These are phyloP conservation scores for Lutjanus campechanus DNA, from an alignment of 2,797 vertebrate genomes.

Conservation along the genomic window DNA sequence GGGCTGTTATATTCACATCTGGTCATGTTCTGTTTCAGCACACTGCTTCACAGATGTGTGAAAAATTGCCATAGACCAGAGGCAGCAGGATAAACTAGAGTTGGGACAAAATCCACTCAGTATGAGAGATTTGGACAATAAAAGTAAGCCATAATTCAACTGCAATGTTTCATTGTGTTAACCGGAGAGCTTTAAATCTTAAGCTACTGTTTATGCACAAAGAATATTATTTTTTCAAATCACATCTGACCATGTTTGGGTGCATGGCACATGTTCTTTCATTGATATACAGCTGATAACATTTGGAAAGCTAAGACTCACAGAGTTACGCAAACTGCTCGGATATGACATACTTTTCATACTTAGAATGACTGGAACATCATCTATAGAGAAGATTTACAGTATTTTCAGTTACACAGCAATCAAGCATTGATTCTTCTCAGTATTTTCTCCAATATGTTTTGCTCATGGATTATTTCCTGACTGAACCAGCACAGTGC, in stretches of 20 bases:
- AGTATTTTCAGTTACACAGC: background rate
- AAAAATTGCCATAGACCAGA: background rate
- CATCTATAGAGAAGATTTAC: background rate
- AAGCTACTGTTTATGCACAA: slow-evolving; percentile 4
- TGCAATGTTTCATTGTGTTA: background rate
- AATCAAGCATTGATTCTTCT: slow-evolving; percentile 1
- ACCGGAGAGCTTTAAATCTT: slow-evolving; percentile 13
- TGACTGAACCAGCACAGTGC: slow-evolving; percentile 54
- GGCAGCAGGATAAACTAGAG: background rate
- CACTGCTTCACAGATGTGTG: slow-evolving; percentile 13
- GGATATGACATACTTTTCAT: slow-evolving; percentile 18
- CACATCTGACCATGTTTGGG: slow-evolving; percentile 14
- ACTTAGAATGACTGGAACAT: slow-evolving; percentile 1
- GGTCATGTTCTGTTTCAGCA: slow-evolving; percentile 3
- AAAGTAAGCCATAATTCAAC: slow-evolving; percentile 5
- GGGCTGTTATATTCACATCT: background rate
- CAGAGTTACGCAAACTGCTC: slow-evolving; percentile 4
- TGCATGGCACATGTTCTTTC: background rate
- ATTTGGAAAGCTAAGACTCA: background rate
- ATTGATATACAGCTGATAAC: background rate
- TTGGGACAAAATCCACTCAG: slow-evolving; percentile 29
- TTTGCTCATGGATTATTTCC: slow-evolving; percentile 66
- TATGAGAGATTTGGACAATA: slow-evolving; percentile 8
- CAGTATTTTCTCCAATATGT: slow-evolving; percentile 47
- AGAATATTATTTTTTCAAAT: background rate